These are phyloP conservation scores for Tenualosa ilisha DNA, from an alignment of 2,797 vertebrate species.

Conservation along the genomic window DNA sequence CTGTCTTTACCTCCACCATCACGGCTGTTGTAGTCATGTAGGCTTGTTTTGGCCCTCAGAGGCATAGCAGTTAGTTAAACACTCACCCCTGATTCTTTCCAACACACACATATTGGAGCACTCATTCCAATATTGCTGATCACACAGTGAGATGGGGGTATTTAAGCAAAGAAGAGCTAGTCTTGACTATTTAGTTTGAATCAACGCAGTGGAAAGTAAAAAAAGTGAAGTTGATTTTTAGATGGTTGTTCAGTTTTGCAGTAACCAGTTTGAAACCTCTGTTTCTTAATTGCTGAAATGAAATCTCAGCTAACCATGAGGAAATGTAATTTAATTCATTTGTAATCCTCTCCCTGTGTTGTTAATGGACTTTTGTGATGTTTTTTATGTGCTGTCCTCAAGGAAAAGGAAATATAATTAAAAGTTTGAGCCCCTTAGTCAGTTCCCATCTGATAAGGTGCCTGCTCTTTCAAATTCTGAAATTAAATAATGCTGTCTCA, in stretches of 20 bases:
- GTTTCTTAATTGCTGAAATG: not conserved
- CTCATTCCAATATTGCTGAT: not conserved
- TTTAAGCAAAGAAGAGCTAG: not conserved
- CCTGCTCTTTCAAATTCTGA: not conserved
- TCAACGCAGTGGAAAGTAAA: not conserved
- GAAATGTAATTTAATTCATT: not conserved
- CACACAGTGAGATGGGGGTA: not conserved
- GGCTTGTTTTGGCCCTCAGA: not conserved
- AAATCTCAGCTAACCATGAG: not conserved
- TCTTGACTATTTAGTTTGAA: not conserved
- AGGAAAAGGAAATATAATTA: conserved; percentile 16
- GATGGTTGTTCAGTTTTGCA: not conserved
- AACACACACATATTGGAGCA: not conserved
- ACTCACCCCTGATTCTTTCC: not conserved
- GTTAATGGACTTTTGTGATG: not conserved
- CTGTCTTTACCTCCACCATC: not conserved
- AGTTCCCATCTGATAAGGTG: conserved; percentile 26
- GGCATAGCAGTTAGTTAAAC: conserved; percentile 6
- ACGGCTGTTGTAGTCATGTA: not conserved
- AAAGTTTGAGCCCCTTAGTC: conserved; percentile 21
- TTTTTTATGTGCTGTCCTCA: not conserved
- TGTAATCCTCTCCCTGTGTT: not conserved
- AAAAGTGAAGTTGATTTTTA: not conserved
- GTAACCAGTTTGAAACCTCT: not conserved
- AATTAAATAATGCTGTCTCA: not conserved